phyloP scores from a whole-genome alignment of 2,797 vertebrate species.

The Cyclura pinguis region DNA sequence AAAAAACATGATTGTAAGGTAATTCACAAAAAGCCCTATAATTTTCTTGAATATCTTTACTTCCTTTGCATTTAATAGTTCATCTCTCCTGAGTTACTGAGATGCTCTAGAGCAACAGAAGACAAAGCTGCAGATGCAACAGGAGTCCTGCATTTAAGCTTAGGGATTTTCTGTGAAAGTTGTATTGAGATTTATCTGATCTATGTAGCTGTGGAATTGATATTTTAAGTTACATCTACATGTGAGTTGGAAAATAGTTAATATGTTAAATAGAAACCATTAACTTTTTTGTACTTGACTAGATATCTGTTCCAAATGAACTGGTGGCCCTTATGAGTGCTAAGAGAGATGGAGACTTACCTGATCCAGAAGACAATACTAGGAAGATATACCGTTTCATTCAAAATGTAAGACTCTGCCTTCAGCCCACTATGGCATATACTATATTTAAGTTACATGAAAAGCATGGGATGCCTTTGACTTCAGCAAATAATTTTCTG shows the following conservation, averaged over 20 bases:
- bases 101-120: constrained; percentile 79
- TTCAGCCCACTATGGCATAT: not conserved
- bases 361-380: constrained; percentile 84
- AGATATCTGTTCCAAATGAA: constrained; percentile 93
- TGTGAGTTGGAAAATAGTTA: not conserved
- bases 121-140: not conserved
- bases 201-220: not conserved
- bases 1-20: not conserved
- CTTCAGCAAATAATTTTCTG: not conserved
- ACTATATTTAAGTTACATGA: not conserved
- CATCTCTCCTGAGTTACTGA: constrained; percentile 53
- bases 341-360: constrained; percentile 85
- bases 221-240: not conserved
- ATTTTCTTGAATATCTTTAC: not conserved
- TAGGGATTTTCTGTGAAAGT: not conserved
- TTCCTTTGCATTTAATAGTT: constrained; percentile 5
- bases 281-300: constrained; percentile 16
- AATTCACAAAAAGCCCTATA: not conserved
- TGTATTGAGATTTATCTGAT: not conserved
- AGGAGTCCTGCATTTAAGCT: not conserved
- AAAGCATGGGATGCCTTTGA: not conserved
- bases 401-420: constrained; percentile 84
- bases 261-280: constrained; percentile 16
- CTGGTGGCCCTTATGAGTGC: constrained; percentile 96
- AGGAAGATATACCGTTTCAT: constrained; percentile 87